Percentiles rank a stretch among this genome's conserved stretches.
phyloP scores from a whole-genome alignment of 1,140 invertebrate genomes.

The Hermatobates lingyangjiaoensis region DNA sequence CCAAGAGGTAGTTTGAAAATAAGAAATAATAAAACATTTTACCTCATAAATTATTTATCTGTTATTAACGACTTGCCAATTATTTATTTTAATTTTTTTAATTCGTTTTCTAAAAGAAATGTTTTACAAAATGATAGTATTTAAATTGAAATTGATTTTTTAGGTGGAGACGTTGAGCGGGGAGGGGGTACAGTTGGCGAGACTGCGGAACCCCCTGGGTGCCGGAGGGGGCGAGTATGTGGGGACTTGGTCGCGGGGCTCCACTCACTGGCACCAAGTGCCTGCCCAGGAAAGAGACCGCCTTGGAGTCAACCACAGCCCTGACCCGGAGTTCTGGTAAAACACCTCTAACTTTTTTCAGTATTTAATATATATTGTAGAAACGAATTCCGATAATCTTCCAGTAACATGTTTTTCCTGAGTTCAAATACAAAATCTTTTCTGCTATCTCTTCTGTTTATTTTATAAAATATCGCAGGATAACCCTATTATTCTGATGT shows the following conservation, averaged over 20 bases:
- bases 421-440: too few relatives aligned
- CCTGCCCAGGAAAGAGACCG: constrained; percentile 49
- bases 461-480: too few relatives aligned
- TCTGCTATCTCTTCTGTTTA: too few relatives aligned
- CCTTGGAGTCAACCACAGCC: constrained; percentile 39
- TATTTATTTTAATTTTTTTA: too few relatives aligned
- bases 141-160: constrained; percentile 7
- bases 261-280: constrained; percentile 56
- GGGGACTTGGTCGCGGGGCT: constrained; percentile 47
- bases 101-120: background rate
- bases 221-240: constrained; percentile 44
- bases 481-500: too few relatives aligned
- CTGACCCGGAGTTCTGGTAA: constrained; percentile 66
- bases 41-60: too few relatives aligned
- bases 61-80: too few relatives aligned
- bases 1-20: too few relatives aligned
- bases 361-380: too few relatives aligned
- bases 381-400: too few relatives aligned
- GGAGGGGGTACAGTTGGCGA: constrained; percentile 50
- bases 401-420: too few relatives aligned
- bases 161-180: constrained; percentile 52
- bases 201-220: constrained; percentile 49
- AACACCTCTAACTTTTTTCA: constrained; percentile 5
- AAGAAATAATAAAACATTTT: background rate
- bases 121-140: background rate